phyloP scores from a whole-genome alignment of 2,113 vertebrate genomes.

The Chascanopsetta lugubris region DNA sequence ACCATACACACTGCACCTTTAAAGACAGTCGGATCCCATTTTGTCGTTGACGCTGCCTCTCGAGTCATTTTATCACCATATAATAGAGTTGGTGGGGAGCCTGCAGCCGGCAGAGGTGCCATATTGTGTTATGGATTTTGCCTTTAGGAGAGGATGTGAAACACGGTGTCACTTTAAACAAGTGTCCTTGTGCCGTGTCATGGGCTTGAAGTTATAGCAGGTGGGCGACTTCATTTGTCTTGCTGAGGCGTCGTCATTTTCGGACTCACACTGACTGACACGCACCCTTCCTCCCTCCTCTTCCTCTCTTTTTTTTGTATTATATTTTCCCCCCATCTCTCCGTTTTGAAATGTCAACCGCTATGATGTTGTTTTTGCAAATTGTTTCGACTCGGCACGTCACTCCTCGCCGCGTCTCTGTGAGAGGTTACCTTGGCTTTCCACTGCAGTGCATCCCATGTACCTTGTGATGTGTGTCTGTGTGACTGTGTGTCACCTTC shows the following conservation, averaged over 20 bases:
- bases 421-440: constrained; percentile 42
- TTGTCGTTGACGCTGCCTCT: neutral
- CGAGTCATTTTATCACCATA: constrained; percentile 31
- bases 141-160: constrained; percentile 25
- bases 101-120: constrained; percentile 33
- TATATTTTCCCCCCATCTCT: too few relatives aligned
- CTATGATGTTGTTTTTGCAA: constrained; percentile 51
- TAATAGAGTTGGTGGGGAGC: constrained; percentile 20
- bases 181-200: constrained; percentile 42
- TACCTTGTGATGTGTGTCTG: neutral
- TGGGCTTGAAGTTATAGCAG: constrained; percentile 21
- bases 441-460: constrained; percentile 28
- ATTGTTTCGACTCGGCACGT: constrained; percentile 49
- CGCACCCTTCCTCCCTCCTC: neutral
- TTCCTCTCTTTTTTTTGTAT: neutral
- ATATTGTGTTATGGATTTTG: constrained; percentile 31
- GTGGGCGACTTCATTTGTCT: constrained; percentile 32
- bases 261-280: constrained; percentile 38
- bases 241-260: constrained; percentile 21
- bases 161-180: constrained; percentile 13
- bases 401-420: constrained; percentile 43
- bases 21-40: neutral
- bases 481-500: neutral
- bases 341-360: constrained; percentile 53
- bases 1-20: neutral